phyloP scores from a whole-genome alignment of 2,797 vertebrate genomes.

The Delichon dasypus region DNA sequence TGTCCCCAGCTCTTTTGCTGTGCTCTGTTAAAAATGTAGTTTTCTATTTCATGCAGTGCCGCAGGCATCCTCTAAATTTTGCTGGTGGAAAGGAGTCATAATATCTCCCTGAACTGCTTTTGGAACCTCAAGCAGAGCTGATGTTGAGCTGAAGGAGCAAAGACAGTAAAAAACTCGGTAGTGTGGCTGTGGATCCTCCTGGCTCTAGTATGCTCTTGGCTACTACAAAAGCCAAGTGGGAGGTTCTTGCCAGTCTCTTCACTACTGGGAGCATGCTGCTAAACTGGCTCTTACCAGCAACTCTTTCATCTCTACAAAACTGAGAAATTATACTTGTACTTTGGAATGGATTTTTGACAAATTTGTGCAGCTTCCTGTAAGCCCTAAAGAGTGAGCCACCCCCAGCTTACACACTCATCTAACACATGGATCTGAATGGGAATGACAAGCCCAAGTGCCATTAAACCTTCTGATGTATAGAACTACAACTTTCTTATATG shows the following conservation, averaged over 20 bases:
- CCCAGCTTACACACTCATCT: not conserved
- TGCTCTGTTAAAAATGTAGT: not conserved
- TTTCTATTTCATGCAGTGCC: not conserved
- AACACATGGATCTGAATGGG: not conserved
- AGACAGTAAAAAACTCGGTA: not conserved
- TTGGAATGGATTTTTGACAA: not conserved
- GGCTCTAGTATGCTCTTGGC: not conserved
- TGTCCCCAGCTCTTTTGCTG: not conserved
- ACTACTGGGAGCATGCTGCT: not conserved
- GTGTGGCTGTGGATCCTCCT: not conserved
- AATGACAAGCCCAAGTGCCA: not conserved
- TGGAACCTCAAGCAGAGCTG: not conserved
- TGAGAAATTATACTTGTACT: not conserved
- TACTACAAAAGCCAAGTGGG: not conserved
- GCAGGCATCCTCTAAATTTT: not conserved
- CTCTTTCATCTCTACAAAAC: not conserved
- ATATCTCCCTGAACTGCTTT: not conserved
- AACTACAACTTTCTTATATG: not conserved
- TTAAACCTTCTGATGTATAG: not conserved
- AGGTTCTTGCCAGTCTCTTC: not conserved
- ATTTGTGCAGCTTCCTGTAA: not conserved
- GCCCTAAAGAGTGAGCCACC: not conserved
- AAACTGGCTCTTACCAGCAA: not conserved
- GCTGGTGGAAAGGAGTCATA: not conserved
- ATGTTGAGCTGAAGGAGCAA: not conserved